Percentiles rank a stretch among this genome's conserved stretches.
Evolutionary conservation across 2,888 invertebrate genomes (phyloP).

Genomic region (Dryobota labecula): DNA sequence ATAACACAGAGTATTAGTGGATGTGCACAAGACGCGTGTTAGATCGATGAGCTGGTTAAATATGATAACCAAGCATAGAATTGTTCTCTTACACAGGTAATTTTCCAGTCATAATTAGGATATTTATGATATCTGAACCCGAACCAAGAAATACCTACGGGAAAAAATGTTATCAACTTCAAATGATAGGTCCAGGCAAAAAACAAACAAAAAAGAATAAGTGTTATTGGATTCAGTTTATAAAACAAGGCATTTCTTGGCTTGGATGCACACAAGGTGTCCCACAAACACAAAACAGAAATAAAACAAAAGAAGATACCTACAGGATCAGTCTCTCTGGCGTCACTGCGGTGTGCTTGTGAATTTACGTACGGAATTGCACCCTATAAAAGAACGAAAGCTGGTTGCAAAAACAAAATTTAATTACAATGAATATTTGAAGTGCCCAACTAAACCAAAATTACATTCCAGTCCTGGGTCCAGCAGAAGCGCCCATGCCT

Average conservation of each 20-base stretch:
- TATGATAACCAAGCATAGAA: conserved; percentile 65
- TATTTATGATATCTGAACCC: conserved; percentile 10
- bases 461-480: conserved; percentile 43
- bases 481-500: conserved; percentile 71
- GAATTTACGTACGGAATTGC: conserved; percentile 90
- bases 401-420: conserved; percentile 88
- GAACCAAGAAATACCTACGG: conserved; percentile 28
- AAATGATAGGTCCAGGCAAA: background rate
- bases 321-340: conserved; percentile 93
- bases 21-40: conserved; percentile 63
- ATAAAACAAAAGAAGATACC: conserved; percentile 90
- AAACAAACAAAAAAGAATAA: background rate
- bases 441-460: conserved; percentile 33
- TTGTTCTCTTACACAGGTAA: conserved; percentile 12
- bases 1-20: conserved; percentile 61
- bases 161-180: background rate
- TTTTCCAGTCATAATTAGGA: conserved; percentile 41
- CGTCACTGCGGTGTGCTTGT: conserved; percentile 83
- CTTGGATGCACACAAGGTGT: conserved; percentile 22
- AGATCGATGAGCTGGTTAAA: conserved; percentile 43
- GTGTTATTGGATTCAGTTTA: background rate
- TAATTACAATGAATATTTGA: conserved; percentile 61
- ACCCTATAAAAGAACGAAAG: conserved; percentile 92
- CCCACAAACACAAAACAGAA: conserved; percentile 67
- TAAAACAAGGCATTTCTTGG: conserved; percentile 47